A percentile compares a stretch with the other conserved stretches of the same genome.
These are phyloP conservation scores for Ptilodon capucinus DNA, from an alignment of 2,888 invertebrate species.

Conservation along the genomic window DNA sequence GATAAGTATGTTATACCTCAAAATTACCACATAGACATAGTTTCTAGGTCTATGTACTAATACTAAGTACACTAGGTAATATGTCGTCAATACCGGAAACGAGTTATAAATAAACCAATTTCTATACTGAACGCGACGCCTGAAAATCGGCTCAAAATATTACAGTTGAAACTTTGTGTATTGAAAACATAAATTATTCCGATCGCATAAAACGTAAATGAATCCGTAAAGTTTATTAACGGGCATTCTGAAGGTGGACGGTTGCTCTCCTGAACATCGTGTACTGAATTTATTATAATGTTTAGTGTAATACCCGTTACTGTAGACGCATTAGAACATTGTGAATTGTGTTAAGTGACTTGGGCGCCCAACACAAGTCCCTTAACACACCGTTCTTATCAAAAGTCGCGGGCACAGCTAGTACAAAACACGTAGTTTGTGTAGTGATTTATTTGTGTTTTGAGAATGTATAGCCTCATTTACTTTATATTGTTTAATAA, in stretches of 20 bases:
- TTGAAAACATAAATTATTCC: slow-evolving; percentile 51
- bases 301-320: slow-evolving; percentile 6
- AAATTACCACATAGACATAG: no score
- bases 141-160: slow-evolving; percentile 15
- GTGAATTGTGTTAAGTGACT: no score
- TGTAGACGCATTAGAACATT: slow-evolving; percentile 6
- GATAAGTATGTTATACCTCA: no score
- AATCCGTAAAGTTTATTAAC: slow-evolving; percentile 65
- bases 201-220: slow-evolving; percentile 57
- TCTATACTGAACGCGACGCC: slow-evolving; percentile 9
- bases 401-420: no score
- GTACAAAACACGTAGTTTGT: no score
- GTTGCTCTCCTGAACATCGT: slow-evolving; percentile 52
- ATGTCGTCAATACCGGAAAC: slow-evolving; percentile 1
- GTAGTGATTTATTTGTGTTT: no score
- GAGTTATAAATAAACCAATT: slow-evolving; percentile 34
- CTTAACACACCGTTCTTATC: no score
- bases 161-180: slow-evolving; percentile 26
- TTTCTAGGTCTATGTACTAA: no score
- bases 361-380: no score
- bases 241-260: slow-evolving; percentile 59
- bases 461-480: no score
- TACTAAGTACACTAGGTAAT: no score
- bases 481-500: no score
- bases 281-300: slow-evolving; percentile 51